Percentiles rank a stretch among this genome's conserved stretches.
These are phyloP conservation scores for Pocota personata DNA, from an alignment of 2,888 invertebrate genomes.

Conservation along the genomic window DNA sequence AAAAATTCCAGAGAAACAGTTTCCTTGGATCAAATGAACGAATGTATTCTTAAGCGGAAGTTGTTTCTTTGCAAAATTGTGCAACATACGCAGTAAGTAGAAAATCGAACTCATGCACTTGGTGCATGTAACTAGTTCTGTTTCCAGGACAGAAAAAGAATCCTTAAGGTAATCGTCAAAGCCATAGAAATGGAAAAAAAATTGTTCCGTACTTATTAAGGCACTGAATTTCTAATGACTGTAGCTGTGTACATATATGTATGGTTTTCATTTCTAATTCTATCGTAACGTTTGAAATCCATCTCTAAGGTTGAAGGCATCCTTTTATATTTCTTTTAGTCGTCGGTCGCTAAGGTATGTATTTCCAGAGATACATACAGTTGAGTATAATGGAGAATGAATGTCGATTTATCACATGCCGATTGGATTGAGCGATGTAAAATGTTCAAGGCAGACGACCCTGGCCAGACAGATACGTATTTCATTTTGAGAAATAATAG, in stretches of 20 bases:
- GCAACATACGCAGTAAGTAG: slow-evolving; percentile 23
- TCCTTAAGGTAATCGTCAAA: slow-evolving; percentile 1
- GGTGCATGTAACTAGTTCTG: not conserved
- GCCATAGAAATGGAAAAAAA: slow-evolving; percentile 7
- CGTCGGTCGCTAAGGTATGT: not conserved
- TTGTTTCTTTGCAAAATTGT: slow-evolving; percentile 30
- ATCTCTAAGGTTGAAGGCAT: slow-evolving; percentile 15
- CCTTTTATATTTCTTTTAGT: not conserved
- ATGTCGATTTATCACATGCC: not conserved
- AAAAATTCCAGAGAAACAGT: not conserved
- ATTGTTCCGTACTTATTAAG: not conserved
- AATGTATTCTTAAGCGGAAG: slow-evolving; percentile 34
- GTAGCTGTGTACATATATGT: not conserved
- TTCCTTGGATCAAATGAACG: slow-evolving; percentile 10
- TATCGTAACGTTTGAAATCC: slow-evolving; percentile 5
- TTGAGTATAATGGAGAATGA: not conserved
- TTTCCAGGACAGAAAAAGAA: not conserved
- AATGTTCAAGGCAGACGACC: not conserved
- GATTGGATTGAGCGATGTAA: not conserved
- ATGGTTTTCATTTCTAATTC: slow-evolving; percentile 1
- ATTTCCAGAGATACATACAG: not conserved
- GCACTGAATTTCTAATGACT: slow-evolving; percentile 45
- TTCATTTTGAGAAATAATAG: not conserved
- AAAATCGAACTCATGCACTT: slow-evolving; percentile 24
- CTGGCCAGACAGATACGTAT: not conserved